Evolutionary conservation across 2,113 vertebrate species (phyloP), one percentile per base, ranked within the genome.

Genomic region (Indicator indicator): DNA sequence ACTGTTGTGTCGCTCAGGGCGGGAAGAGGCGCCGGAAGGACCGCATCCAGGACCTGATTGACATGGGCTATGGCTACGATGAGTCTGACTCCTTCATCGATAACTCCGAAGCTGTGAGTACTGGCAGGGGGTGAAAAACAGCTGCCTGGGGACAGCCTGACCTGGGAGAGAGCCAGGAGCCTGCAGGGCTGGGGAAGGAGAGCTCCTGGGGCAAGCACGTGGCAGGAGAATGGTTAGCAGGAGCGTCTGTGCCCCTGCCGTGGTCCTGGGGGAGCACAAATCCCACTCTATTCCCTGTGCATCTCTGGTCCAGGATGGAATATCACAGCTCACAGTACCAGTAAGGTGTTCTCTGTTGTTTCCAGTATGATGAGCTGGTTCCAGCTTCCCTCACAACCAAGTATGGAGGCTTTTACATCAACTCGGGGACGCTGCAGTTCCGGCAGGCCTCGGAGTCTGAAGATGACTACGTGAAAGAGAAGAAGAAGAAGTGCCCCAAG

Each of bases 71-170:
- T 9, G 99, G 99, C 64, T 99, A 99, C 3, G 99, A 99, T 33
- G 99, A 99, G 13, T 98, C 99, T 0, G 99, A 99, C 97, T 99
- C 99, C 73, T 99, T 99, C 97, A 99, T 99, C 33, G 99, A 99
- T 97, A 99, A 99, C 96, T 99, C 99, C 3, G 99, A 99, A 96
- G 98, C 99, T 21, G 99, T 99, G 96, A 98, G 99, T 98, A 44
- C 74, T 17, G 54, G 80, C 84, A 76, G 71, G 56, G 17, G 86
- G 83, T 28, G 33, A 1, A 42, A 40, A 6, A 68, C 42, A 73
- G 21, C 67, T 65, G 63, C 65, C 12, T 17, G 50, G 32, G 42
- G 56, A 32, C 30, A 55, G 8, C 11, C 8, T 42, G 17, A 27
- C 0, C 56, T 23, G 55, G 58, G 23, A 7, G 18, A 1, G 12